Base-by-base conservation (phyloP, 2,797 vertebrate species). In the Okamejei kenojei region DNA sequence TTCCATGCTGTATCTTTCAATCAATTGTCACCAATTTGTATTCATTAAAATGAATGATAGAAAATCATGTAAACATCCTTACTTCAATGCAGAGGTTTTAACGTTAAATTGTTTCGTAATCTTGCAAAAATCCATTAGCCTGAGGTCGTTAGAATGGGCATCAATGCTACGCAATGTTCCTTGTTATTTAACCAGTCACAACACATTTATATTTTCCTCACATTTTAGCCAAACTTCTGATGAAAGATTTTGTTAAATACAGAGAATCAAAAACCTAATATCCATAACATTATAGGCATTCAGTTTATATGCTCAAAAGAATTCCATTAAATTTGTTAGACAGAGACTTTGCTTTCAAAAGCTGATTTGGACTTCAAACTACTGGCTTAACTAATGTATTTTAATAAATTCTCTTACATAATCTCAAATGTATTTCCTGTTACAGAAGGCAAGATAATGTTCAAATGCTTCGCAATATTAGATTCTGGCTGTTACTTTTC, bases 311-410 rank as follows among this genome's bases (percentile, higher is more conserved):
- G 26, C 84, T 88, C 84, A 35, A 68, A 88, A 10, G n/a, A 35
- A 88, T 88, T 88, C n/a, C 63, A 86, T 63, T 86, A 32, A 63
- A 86, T 86, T n/a, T 63, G 82, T 86, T 86, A 32, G 58, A 86
- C 54, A 86, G 7, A 0, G 7, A 68, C n/a, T 63, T 35, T 61
- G 61, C 17, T 65, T 86, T 88, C 61, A 65, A 35, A 35, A 35
- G n/a, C n/a, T 68, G 61, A 88, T 68, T n/a, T 35, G 4, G 10
- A 68, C n/a, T 88, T 88, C n/a, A 63, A 68, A 88, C 65, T 32
- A 65, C 21, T 68, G 6, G 6, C n/a, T 88, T 68, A 17, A 88
- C 84, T 68, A 7, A 35, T 68, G 63, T 35, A 68, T 8, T 65
- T 86, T 68, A 65, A n/a, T 68, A 19, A 88, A 35, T 65, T 21